phyloP scores from a whole-genome alignment of 1,140 invertebrate species.

The Paracyclopina nana region DNA sequence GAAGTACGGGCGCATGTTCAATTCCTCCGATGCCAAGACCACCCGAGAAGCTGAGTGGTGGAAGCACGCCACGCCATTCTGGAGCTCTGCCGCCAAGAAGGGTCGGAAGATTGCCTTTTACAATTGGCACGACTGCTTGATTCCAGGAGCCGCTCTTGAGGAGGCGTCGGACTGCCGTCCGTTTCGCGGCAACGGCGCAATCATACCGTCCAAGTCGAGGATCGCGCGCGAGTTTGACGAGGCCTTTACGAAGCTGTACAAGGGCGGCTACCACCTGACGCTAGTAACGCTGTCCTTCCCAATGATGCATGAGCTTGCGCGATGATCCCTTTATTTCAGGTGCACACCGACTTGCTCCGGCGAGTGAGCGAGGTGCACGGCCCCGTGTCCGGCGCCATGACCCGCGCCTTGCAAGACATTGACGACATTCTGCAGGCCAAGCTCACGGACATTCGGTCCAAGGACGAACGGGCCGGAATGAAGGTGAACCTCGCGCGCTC shows the following conservation, averaged over 20 bases:
- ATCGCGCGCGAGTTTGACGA: neutral
- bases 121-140: slow-evolving; percentile 5
- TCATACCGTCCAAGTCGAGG: neutral
- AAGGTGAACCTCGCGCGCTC: neutral
- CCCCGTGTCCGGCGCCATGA: neutral
- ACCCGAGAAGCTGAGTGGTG: neutral
- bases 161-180: neutral
- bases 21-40: neutral
- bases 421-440: slow-evolving; percentile 8
- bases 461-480: neutral
- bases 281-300: neutral
- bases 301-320: neutral
- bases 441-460: slow-evolving; percentile 1
- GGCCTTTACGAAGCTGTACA: neutral
- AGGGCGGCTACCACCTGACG: neutral
- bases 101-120: neutral
- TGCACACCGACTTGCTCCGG: neutral
- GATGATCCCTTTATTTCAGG: neutral
- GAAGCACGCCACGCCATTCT: neutral
- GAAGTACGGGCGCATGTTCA: neutral
- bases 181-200: neutral
- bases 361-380: neutral
- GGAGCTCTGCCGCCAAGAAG: neutral
- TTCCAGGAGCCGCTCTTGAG: neutral
- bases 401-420: neutral